A percentile compares a stretch with the other conserved stretches of the same genome.
Conservation (phyloP, 2,113 vertebrate species). For the Oenanthe oenanthe region DNA sequence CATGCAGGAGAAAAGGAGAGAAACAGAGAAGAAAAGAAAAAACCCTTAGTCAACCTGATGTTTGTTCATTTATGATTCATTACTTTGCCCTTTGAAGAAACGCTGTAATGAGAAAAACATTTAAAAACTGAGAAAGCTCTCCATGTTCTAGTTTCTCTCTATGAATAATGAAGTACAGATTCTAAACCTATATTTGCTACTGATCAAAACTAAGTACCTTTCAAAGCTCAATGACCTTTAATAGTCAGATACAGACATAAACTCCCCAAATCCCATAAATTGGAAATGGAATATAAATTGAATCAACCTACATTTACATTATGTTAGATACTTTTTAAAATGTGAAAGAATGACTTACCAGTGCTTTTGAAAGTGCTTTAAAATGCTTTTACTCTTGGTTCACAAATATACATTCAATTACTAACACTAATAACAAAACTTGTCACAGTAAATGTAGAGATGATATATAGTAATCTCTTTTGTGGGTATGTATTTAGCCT, state of each 20-base stretch:
- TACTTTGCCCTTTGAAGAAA: slow-evolving; percentile 35
- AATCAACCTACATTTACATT: not conserved
- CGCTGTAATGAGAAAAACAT: slow-evolving; percentile 1
- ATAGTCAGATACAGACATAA: not conserved
- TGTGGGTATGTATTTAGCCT: not conserved
- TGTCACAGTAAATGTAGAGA: not conserved
- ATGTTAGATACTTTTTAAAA: not conserved
- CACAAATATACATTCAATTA: not conserved
- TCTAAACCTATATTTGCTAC: slow-evolving; percentile 30
- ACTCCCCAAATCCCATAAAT: not conserved
- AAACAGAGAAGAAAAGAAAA: not conserved
- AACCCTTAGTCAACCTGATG: not conserved
- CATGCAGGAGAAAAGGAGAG: not conserved
- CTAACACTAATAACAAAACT: not conserved
- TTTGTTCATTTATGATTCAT: slow-evolving; percentile 45
- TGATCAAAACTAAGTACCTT: slow-evolving; percentile 47
- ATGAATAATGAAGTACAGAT: slow-evolving; percentile 62
- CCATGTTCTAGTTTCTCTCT: slow-evolving; percentile 26
- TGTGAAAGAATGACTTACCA: not conserved
- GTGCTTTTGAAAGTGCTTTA: not conserved
- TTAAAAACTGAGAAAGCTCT: slow-evolving; percentile 49
- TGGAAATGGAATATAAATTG: not conserved
- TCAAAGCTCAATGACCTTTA: slow-evolving; percentile 31
- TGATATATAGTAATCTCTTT: not conserved
- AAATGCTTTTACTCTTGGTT: not conserved